phyloP scores from a whole-genome alignment of 2,113 vertebrate species.

The Muscicapa adusta region DNA sequence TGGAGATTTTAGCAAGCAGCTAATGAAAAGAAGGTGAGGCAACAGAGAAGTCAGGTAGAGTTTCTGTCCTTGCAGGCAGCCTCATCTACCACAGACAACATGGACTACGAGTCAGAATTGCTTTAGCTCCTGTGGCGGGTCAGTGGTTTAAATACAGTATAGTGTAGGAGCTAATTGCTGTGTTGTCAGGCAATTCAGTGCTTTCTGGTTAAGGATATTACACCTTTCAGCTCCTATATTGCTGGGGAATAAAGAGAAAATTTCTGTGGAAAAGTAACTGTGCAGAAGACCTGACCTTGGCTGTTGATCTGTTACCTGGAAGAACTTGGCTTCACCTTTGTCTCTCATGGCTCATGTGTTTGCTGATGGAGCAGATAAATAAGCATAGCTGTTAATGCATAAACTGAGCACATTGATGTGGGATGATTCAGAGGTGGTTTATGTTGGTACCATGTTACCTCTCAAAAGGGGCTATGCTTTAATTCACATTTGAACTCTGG shows the following conservation, averaged over 20 bases:
- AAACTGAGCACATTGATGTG: neutral
- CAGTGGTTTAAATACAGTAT: neutral
- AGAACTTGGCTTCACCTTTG: neutral
- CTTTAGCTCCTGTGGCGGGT: neutral
- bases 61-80: neutral
- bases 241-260: neutral
- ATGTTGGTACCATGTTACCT: neutral
- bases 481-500: slow-evolving; percentile 3
- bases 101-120: neutral
- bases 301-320: neutral
- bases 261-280: neutral
- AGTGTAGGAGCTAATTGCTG: neutral
- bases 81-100: neutral
- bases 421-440: neutral
- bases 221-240: neutral
- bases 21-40: neutral
- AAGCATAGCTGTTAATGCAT: slow-evolving; percentile 26
- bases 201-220: neutral
- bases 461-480: neutral
- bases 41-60: neutral
- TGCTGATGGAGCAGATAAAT: neutral
- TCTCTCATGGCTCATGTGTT: neutral
- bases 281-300: neutral
- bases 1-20: neutral
- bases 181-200: neutral